Conservation (phyloP, 2,888 invertebrate species). For the Eutolmus rufibarbis region DNA sequence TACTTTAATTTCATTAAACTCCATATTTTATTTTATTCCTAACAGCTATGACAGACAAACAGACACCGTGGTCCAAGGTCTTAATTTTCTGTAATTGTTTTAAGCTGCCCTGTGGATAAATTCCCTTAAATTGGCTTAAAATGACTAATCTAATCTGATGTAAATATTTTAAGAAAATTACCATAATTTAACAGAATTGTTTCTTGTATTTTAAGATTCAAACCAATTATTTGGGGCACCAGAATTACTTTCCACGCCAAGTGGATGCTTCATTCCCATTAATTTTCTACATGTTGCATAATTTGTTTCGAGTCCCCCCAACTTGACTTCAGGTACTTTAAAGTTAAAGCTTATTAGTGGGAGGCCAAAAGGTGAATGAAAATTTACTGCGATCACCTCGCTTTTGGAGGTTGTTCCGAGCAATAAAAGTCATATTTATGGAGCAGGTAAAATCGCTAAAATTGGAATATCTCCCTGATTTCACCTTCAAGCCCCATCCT, state of each 20-base stretch:
- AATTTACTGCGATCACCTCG: background rate
- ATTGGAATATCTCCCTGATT: background rate
- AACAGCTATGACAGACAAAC: too few relatives aligned
- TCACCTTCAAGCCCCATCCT: background rate
- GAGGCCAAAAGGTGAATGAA: background rate
- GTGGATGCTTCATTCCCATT: background rate
- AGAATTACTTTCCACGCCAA: background rate
- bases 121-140: too few relatives aligned
- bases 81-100: too few relatives aligned
- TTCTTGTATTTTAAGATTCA: background rate
- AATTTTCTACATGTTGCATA: background rate
- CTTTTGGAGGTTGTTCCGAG: background rate
- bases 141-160: too few relatives aligned
- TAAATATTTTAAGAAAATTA: background rate
- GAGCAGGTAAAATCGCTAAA: background rate
- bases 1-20: too few relatives aligned
- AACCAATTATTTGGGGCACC: background rate
- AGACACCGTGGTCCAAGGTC: too few relatives aligned
- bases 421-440: background rate
- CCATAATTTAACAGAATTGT: background rate
- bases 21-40: too few relatives aligned
- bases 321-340: background rate
- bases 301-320: background rate
- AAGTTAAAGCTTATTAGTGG: background rate
- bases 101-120: too few relatives aligned